These are phyloP conservation scores for Myotis planiceps DNA, from an alignment of 2,797 vertebrate species.

Conservation along the genomic window DNA sequence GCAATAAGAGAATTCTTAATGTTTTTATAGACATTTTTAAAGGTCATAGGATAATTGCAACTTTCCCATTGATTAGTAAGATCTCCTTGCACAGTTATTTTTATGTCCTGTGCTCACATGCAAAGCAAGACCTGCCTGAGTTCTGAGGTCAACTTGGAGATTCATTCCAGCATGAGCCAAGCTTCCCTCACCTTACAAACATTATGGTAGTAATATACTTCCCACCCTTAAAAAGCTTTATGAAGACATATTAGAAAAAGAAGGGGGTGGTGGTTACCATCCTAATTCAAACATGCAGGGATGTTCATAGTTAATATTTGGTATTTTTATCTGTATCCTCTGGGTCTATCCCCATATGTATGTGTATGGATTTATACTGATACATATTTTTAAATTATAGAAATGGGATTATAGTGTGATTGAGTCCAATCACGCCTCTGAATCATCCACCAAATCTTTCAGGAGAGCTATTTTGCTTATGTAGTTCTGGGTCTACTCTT, in stretches of 20 bases:
- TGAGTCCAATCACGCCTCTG: background rate
- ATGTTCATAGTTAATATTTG: background rate
- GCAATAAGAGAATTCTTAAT: background rate
- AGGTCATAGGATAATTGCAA: background rate
- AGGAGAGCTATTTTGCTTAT: background rate
- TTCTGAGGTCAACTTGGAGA: background rate
- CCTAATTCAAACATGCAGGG: background rate
- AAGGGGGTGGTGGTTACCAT: background rate
- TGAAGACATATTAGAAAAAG: background rate
- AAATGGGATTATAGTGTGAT: background rate
- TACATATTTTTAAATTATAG: background rate
- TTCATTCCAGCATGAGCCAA: background rate
- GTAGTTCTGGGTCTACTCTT: background rate
- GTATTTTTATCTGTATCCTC: background rate
- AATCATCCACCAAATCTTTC: background rate
- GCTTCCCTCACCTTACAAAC: background rate
- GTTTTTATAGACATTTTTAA: background rate
- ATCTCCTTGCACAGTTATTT: background rate
- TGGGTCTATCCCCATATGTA: background rate
- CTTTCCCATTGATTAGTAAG: background rate
- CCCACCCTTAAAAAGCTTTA: background rate
- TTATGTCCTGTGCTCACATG: background rate
- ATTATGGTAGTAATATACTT: background rate
- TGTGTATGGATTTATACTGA: background rate
- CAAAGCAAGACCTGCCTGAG: background rate